These are phyloP conservation scores for Drosophila bunnanda DNA, from an alignment of 2,888 invertebrate species.

Conservation along the genomic window DNA sequence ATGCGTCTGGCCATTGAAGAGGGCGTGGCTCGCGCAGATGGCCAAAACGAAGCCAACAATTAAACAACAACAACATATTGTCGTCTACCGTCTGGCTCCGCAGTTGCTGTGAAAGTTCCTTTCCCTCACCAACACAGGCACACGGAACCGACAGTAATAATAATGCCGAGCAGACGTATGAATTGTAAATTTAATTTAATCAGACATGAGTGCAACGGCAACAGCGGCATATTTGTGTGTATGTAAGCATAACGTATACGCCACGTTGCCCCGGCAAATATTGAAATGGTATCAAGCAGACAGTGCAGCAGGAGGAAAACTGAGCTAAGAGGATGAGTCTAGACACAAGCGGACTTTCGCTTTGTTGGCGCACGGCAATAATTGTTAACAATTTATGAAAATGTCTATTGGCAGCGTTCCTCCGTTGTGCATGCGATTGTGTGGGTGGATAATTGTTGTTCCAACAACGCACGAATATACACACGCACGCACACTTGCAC, in stretches of 20 bases:
- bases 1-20: slow-evolving; percentile 9
- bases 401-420: slow-evolving; percentile 55
- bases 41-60: slow-evolving; percentile 39
- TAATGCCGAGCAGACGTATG: slow-evolving; percentile 53
- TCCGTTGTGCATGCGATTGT: slow-evolving; percentile 37
- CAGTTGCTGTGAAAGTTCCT: slow-evolving; percentile 11
- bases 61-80: slow-evolving; percentile 32
- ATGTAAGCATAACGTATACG: slow-evolving; percentile 40
- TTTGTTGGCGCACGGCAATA: slow-evolving; percentile 55
- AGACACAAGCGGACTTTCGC: slow-evolving; percentile 46
- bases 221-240: slow-evolving; percentile 34
- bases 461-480: slow-evolving; percentile 27
- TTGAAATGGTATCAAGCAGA: slow-evolving; percentile 47
- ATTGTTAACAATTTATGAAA: slow-evolving; percentile 76
- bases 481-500: slow-evolving; percentile 10
- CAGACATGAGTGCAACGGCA: slow-evolving; percentile 65
- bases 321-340: slow-evolving; percentile 12
- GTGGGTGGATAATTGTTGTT: slow-evolving; percentile 42
- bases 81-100: slow-evolving; percentile 28
- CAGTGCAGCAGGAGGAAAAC: slow-evolving; percentile 10
- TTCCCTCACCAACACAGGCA: slow-evolving; percentile 8
- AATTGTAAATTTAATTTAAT: slow-evolving; percentile 76
- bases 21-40: slow-evolving; percentile 34
- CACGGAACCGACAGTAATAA: slow-evolving; percentile 9
- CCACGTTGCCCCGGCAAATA: slow-evolving; percentile 56